Conservation (phyloP, 2,797 vertebrate genomes). For the Columba guinea region DNA sequence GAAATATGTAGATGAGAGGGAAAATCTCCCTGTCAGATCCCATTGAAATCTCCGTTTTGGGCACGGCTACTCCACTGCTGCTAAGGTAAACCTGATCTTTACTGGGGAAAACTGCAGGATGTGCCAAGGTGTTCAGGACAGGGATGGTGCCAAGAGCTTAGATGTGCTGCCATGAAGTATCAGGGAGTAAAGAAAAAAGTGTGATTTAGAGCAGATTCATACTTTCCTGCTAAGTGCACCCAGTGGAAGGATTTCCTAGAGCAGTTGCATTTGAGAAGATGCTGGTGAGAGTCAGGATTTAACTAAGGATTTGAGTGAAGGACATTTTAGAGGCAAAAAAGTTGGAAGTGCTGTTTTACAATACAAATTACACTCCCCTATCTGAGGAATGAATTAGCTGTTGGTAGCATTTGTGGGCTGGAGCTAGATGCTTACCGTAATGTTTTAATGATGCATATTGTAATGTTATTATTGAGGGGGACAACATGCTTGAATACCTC, state of each 20-base stretch:
- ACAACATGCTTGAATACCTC: background rate
- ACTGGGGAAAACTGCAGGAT: background rate
- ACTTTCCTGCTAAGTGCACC: background rate
- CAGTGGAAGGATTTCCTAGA: conserved; percentile 27
- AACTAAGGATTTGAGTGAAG: background rate
- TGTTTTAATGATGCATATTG: background rate
- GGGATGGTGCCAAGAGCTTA: background rate
- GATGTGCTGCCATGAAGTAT: background rate
- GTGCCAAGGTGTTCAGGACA: background rate
- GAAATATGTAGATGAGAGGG: conserved; percentile 42
- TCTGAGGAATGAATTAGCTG: background rate
- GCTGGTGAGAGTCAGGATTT: background rate
- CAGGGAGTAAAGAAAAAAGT: background rate
- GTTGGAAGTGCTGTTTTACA: conserved; percentile 16
- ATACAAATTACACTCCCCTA: conserved; percentile 13
- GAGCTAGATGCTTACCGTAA: background rate
- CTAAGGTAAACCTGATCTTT: conserved; percentile 70
- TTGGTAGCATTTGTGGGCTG: background rate
- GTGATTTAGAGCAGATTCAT: background rate
- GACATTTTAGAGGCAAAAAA: background rate
- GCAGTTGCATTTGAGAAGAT: background rate
- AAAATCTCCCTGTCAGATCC: conserved; percentile 40
- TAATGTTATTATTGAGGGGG: background rate
- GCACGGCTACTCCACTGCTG: conserved; percentile 43
- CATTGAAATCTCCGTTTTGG: conserved; percentile 59